Evolutionary conservation across 2,888 invertebrate species (phyloP), one percentile per base, ranked within the genome.

Genomic region (Aspidiotus rigidus): DNA sequence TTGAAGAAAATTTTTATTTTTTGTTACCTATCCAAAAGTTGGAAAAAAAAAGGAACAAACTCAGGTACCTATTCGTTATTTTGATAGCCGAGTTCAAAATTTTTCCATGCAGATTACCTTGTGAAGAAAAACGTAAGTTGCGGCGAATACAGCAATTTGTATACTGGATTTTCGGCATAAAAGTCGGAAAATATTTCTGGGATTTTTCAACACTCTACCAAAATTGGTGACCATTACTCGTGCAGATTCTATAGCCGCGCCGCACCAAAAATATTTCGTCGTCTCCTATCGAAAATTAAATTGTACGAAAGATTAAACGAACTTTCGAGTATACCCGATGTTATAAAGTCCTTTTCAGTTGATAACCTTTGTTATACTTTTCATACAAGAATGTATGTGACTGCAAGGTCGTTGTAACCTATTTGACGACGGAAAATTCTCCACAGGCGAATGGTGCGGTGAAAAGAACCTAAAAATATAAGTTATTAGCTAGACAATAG

Each of bases 291-390:
- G 6, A 28, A 28, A 28, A 28, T 28, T 49, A 6, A 49, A 13
- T 49, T 49, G 10, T 49, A n/a, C 2, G 49, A 13, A 6, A 49
- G 3, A 49, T 49, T 49, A 49, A n/a, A 49, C 49, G 49, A 49
- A n/a, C n/a, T 49, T n/a, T 49, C 49, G n/a, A 3, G 2, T 6
- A 13, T 49, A 49, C 3, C 3, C 6, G 49, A 11, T n/a, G 49
- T 13, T 49, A 13, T n/a, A n/a, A 3, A 49, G 10, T n/a, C 10
- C 49, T 11, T 44, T 13, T 49, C 10, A 49, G 49, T 6, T 49
- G 10, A 49, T 49, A 15, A 71, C 71, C 71, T 64, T 64, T 11
- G 55, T 39, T 39, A 69, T 56, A 11, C 64, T 64, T 41, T 60
- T 28, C 13, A 61, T 17, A 61, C 56, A 64, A 3, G 41, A 28